Base-by-base conservation (phyloP, 2,113 vertebrate species). In the Tachycineta bicolor region DNA sequence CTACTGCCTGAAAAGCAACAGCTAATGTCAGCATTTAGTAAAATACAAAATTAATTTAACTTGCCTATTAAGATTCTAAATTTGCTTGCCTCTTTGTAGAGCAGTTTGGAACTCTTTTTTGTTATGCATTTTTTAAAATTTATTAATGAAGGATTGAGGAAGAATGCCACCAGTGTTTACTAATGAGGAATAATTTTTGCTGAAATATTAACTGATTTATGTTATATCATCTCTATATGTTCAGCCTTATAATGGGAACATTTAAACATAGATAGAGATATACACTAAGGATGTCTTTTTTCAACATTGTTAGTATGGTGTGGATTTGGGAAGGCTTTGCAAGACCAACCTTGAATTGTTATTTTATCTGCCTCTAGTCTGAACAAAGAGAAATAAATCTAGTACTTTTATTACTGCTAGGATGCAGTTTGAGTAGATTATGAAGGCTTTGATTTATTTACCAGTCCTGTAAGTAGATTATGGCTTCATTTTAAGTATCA, bases 1-100 rank as follows among this genome's bases (percentile, higher is more conserved):
- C 96, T 83, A 49, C 94, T 95, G 94, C 74, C 52, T 90, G 63
- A 59, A 93, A 96, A 96, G 81, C 49, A 59, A 12, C 82, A 89
- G 56, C 44, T 75, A 87, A 28, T 83, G n/a, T 43, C 67, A 68
- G 23, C 41, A 75, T 96, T 69, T 94, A 17, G 24, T 70, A n/a
- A 94, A 85, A 76, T 22, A 28, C 5, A 85, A 49, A 89, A 87
- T 83, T 58, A 94, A 73, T 70, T 96, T 89, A 86, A 55, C 60
- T 46, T 96, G 16, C 34, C 10, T 83, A 37, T 62, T 87, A 92
- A 78, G 79, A 62, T 75, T 43, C 44, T 44, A 43, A 1, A 17
- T 58, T 46, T 88, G 63, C 58, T 49, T 1, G 9, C 85, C 22
- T 83, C 29, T 56, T 65, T 71, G 11, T 83, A 29, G 34, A 70